A percentile compares a stretch with the other conserved stretches of the same genome.
Conservation (phyloP, 2,797 vertebrate species). For the Cygnus olor region DNA sequence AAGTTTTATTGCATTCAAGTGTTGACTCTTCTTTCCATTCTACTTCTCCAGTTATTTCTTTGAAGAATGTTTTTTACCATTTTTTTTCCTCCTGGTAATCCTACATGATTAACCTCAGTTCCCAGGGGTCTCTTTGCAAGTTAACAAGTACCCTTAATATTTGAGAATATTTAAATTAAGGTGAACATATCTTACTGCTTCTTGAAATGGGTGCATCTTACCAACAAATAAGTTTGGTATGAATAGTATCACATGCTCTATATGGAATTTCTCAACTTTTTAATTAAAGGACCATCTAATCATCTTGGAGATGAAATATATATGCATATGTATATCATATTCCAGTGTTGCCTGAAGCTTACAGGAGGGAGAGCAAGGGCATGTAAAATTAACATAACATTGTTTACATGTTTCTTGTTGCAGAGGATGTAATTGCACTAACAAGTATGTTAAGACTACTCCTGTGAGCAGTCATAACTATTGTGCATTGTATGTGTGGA, state of each 20-base stretch:
- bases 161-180: background rate
- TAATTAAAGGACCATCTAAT: background rate
- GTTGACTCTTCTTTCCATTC: background rate
- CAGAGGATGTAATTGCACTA: background rate
- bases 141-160: background rate
- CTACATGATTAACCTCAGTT: background rate
- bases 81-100: background rate
- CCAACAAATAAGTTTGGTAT: background rate
- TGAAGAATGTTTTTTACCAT: background rate
- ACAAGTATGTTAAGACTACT: background rate
- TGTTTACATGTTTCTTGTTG: background rate
- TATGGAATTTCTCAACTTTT: background rate
- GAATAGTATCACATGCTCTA: background rate
- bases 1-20: background rate
- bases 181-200: background rate
- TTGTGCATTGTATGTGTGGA: accelerated
- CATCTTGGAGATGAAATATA: background rate
- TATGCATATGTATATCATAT: too few relatives aligned
- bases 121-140: background rate
- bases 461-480: background rate
- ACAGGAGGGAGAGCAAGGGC: background rate
- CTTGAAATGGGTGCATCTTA: background rate
- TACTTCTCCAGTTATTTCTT: background rate
- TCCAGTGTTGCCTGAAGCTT: background rate
- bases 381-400: background rate